phyloP scores from a whole-genome alignment of 2,113 vertebrate species.

The Laterallus jamaicensis region DNA sequence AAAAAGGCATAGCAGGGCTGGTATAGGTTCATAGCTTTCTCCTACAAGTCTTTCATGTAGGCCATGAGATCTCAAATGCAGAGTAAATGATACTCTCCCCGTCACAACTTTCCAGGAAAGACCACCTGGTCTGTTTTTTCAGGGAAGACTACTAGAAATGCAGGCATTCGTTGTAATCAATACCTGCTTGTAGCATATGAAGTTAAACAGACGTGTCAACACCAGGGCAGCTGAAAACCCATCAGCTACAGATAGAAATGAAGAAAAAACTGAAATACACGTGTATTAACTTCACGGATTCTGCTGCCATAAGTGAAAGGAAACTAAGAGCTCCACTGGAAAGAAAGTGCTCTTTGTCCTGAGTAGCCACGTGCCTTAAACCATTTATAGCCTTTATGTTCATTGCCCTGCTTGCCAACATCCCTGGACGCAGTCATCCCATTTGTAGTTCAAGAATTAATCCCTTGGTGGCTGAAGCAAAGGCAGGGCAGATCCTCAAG shows the following conservation, averaged over 20 bases:
- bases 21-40: not conserved
- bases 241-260: not conserved
- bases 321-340: not conserved
- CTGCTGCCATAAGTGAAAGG: not conserved
- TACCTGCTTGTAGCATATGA: not conserved
- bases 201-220: not conserved
- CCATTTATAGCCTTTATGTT: not conserved
- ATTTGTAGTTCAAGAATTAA: constrained; percentile 12
- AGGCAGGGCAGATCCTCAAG: constrained; percentile 5
- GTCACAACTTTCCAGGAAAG: not conserved
- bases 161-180: not conserved
- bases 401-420: not conserved
- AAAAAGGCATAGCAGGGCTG: not conserved
- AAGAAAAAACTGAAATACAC: not conserved
- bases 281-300: not conserved
- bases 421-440: not conserved
- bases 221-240: not conserved
- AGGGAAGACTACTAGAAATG: not conserved
- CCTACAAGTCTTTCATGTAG: not conserved
- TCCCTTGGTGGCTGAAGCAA: not conserved
- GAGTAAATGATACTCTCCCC: not conserved
- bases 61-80: not conserved
- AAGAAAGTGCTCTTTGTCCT: not conserved
- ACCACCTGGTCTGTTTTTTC: not conserved
- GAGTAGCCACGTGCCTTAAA: not conserved